These are phyloP conservation scores for Emmelina monodactyla DNA, from an alignment of 2,888 invertebrate species.

Conservation along the genomic window DNA sequence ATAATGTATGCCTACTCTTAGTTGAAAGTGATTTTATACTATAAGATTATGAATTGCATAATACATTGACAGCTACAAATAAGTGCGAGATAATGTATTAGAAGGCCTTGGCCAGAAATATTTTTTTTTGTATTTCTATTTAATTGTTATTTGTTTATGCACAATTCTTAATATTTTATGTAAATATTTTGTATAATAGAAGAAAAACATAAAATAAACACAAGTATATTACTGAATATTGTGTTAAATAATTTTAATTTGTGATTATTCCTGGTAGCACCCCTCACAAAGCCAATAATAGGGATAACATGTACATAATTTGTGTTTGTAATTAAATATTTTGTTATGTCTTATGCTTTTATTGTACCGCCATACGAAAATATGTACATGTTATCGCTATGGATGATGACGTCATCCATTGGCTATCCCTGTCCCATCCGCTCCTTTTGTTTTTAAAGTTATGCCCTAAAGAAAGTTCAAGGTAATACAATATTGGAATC, in stretches of 20 bases:
- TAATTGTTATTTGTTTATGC: constrained; percentile 69
- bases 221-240: constrained; percentile 64
- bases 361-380: constrained; percentile 13
- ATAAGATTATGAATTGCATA: constrained; percentile 60
- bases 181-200: constrained; percentile 68
- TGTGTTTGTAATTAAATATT: constrained; percentile 9
- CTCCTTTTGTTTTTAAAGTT: constrained; percentile 21
- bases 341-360: constrained; percentile 10
- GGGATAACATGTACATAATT: constrained; percentile 59
- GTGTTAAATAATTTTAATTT: constrained; percentile 66
- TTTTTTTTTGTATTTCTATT: constrained; percentile 65
- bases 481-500: not conserved
- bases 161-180: constrained; percentile 68
- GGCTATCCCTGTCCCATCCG: constrained; percentile 41
- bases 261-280: constrained; percentile 69
- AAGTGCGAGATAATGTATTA: constrained; percentile 56
- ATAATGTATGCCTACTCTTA: constrained; percentile 63
- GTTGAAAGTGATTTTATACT: constrained; percentile 64
- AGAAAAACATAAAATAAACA: constrained; percentile 66
- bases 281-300: constrained; percentile 63
- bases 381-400: constrained; percentile 55
- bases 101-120: constrained; percentile 55
- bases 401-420: constrained; percentile 35
- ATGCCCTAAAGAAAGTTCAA: no score
- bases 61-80: constrained; percentile 59